Evolutionary conservation across 2,113 vertebrate species (phyloP), one percentile per base, ranked within the genome.

Genomic region (Oceanites oceanicus): DNA sequence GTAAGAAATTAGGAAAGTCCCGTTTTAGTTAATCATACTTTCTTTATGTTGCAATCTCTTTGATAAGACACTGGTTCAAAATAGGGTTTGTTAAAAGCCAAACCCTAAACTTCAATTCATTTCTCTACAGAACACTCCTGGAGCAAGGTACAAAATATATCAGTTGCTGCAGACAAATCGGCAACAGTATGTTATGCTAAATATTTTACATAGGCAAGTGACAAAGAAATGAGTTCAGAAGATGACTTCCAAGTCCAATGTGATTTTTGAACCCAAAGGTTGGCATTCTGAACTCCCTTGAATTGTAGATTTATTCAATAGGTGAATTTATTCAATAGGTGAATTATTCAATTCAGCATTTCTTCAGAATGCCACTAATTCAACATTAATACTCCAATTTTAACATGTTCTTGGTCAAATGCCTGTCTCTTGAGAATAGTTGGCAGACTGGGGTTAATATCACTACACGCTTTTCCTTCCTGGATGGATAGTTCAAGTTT

Each of bases 381-480:
- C 73, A 86, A 34, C 59, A 90, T n/a, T 53, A 92, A 62, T 44
- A 45, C 42, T 88, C 42, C 40, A 52, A 13, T 85, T 80, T 65
- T 81, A 90, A 70, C 65, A 71, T 30, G 15, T 27, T 85, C 47
- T 86, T 55, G 55, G 52, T 89, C 81, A 94, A 86, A 95, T 67
- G 47, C 36, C 73, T 58, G 68, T 72, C 82, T 96, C 90, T 62
- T 55, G 87, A 94, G 74, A 73, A 32, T 20, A 87, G 73, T 2
- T 92, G 91, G 52, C 40, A 94, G 76, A 92, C 0, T 2, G 40
- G 32, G 42, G 53, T 90, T 95, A 92, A 85, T 82, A 93, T 70
- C 63, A 23, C 72, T 82, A 96, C 83, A 81, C 78, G 78, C 36
- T 95, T 96, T 92, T 94, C 55, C 88, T 95, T 95, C 73, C 83